These are phyloP conservation scores for Amphimallon solstitiale DNA, from an alignment of 2,888 invertebrate species.

Conservation along the genomic window DNA sequence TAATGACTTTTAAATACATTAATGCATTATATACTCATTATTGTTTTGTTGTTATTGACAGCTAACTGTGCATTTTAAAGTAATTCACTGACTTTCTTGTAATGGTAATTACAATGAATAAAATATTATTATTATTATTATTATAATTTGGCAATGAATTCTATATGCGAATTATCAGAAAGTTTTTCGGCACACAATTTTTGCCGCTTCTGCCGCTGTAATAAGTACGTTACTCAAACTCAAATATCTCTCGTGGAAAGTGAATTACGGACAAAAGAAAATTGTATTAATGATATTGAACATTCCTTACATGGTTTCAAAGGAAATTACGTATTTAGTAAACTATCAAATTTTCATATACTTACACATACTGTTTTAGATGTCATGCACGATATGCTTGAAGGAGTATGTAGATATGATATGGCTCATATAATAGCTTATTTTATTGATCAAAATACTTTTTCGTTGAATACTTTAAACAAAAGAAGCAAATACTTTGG, in stretches of 20 bases:
- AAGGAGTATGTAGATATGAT: conserved; percentile 40
- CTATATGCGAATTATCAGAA: conserved; percentile 44
- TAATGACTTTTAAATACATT: too few species aligned
- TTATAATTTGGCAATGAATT: conserved; percentile 48
- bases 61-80: too few species aligned
- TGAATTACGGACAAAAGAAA: conserved; percentile 42
- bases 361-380: conserved; percentile 47
- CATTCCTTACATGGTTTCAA: conserved; percentile 31
- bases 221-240: conserved; percentile 39
- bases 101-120: too few species aligned
- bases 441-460: conserved; percentile 39
- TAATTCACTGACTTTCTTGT: too few species aligned
- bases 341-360: conserved; percentile 46
- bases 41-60: too few species aligned
- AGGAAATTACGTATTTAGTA: conserved; percentile 47
- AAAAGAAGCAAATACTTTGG: conserved; percentile 39
- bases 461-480: conserved; percentile 40
- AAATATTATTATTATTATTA: too few species aligned
- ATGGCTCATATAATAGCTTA: conserved; percentile 27
- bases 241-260: conserved; percentile 39
- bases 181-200: conserved; percentile 46
- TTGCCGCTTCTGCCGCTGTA: conserved; percentile 50
- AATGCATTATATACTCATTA: too few species aligned
- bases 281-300: conserved; percentile 42
- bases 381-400: conserved; percentile 49